Conservation (phyloP, 2,888 invertebrate genomes). For the Sussaba pulchella region DNA sequence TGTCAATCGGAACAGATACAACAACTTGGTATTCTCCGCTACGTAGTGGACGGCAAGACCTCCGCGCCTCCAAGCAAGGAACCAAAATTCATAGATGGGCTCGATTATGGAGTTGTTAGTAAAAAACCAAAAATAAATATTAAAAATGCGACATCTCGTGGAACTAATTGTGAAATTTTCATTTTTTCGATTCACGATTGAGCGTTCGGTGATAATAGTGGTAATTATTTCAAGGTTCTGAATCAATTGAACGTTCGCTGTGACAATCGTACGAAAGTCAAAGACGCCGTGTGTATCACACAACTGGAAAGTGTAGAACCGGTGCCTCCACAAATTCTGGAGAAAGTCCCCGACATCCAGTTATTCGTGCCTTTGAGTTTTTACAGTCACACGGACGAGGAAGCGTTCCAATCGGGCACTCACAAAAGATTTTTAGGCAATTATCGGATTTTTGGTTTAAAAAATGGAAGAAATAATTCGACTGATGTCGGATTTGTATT, state of each 20-base stretch:
- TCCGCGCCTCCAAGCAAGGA: conserved; percentile 48
- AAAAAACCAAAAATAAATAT: background rate
- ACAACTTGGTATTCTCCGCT: conserved; percentile 85
- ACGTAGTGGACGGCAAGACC: conserved; percentile 75
- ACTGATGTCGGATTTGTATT: background rate
- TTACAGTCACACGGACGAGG: conserved; percentile 90
- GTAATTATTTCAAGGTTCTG: conserved; percentile 86
- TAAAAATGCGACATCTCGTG: background rate
- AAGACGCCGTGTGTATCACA: conserved; percentile 91
- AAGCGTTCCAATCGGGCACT: conserved; percentile 88
- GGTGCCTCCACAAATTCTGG: conserved; percentile 89
- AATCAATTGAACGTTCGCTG: conserved; percentile 92
- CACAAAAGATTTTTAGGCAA: conserved; percentile 91
- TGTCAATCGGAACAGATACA: conserved; percentile 78
- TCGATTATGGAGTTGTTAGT: conserved; percentile 81
- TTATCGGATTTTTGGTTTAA: conserved; percentile 26
- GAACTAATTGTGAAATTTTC: no score
- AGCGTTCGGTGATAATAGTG: background rate
- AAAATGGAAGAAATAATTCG: no score
- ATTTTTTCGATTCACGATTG: background rate
- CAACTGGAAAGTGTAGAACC: conserved; percentile 90
- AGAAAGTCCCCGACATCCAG: conserved; percentile 92
- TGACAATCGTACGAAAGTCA: conserved; percentile 85
- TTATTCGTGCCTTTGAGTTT: conserved; percentile 93
- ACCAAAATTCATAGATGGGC: conserved; percentile 79